Evolutionary conservation across 2,888 invertebrate species (phyloP).

Genomic region (Eucera pruinosa): DNA sequence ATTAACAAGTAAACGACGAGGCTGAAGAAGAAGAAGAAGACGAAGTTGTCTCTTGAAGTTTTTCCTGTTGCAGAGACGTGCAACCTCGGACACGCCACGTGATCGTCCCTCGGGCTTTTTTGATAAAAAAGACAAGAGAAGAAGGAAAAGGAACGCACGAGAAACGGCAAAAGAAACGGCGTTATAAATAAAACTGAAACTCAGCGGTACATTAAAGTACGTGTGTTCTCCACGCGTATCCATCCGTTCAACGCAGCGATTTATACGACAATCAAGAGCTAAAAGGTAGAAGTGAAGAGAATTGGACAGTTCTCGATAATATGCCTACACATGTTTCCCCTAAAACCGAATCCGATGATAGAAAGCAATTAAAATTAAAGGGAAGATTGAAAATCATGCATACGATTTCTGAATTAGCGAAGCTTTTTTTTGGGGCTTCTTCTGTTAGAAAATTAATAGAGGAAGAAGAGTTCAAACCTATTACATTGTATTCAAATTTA

Average conservation of each 20-base stretch:
- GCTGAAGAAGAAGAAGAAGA: conserved; percentile 4
- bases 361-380: no score
- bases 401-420: no score
- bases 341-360: no score
- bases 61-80: conserved; percentile 26
- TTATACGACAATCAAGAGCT: conserved; percentile 51
- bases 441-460: no score
- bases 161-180: conserved; percentile 60
- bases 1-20: conserved; percentile 1
- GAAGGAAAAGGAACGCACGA: conserved; percentile 27
- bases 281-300: conserved; percentile 27
- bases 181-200: conserved; percentile 64
- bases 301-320: conserved; percentile 7
- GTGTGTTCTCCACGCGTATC: conserved; percentile 49
- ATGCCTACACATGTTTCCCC: conserved; percentile 1
- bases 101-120: conserved; percentile 30
- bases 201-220: conserved; percentile 59
- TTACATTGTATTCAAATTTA: no score
- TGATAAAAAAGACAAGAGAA: conserved; percentile 29
- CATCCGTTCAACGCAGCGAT: conserved; percentile 55
- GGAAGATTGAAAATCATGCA: no score
- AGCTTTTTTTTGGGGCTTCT: no score
- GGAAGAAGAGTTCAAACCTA: no score
- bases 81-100: conserved; percentile 45
- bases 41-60: conserved; percentile 19